Evolutionary conservation across 64 coral and sea anemone genomes (phyloP).

Genomic region (Astreopora myriophthalma): DNA sequence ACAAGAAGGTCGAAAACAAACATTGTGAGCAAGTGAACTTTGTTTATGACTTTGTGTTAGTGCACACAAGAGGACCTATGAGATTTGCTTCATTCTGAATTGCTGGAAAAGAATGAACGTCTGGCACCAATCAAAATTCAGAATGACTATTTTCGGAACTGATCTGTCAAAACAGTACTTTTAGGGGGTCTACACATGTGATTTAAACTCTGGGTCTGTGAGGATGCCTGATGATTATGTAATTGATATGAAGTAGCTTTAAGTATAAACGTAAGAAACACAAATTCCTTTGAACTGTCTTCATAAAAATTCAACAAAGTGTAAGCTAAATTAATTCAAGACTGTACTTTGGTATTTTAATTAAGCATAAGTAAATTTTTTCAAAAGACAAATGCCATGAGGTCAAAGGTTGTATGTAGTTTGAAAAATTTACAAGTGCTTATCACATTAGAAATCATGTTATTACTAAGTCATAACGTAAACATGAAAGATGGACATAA

Average conservation of each 20-base stretch:
- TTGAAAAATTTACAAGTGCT: neutral
- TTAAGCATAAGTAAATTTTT: neutral
- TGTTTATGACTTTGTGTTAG: neutral
- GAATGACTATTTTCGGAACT: neutral
- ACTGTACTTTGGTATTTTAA: constrained; percentile 12
- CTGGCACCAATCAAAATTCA: neutral
- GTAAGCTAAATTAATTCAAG: constrained; percentile 6
- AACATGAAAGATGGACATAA: neutral
- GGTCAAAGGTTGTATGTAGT: neutral
- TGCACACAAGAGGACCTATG: neutral
- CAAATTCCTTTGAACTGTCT: neutral
- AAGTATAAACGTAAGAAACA: neutral
- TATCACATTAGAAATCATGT: constrained; percentile 27
- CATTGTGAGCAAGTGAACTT: neutral
- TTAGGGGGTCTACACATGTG: neutral
- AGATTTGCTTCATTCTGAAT: neutral
- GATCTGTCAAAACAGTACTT: neutral
- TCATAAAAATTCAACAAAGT: constrained; percentile 10
- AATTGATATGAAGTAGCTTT: constrained; percentile 17
- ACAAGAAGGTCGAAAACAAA: neutral
- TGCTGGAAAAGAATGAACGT: neutral
- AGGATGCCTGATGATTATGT: neutral
- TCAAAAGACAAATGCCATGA: neutral
- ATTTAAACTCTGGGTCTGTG: neutral
- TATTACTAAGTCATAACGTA: neutral